These are phyloP conservation scores for Hypomecis punctinalis DNA, from an alignment of 2,888 invertebrate genomes.

Conservation along the genomic window DNA sequence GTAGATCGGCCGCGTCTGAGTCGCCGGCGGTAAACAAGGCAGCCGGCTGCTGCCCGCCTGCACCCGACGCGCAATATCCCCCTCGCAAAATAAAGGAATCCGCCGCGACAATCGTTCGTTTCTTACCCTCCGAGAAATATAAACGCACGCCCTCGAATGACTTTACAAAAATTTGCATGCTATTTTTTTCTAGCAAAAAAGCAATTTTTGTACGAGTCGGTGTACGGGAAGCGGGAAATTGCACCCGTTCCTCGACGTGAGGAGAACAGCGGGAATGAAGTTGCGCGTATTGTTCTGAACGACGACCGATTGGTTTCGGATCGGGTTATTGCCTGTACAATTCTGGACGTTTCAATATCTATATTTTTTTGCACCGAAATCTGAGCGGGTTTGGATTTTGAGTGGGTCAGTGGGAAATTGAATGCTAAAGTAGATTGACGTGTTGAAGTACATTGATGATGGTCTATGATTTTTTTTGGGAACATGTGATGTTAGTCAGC, in stretches of 20 bases:
- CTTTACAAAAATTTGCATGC: slow-evolving; percentile 84
- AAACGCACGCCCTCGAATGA: slow-evolving; percentile 83
- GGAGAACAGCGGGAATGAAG: slow-evolving; percentile 75
- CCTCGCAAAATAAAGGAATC: slow-evolving; percentile 82
- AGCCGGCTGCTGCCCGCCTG: slow-evolving; percentile 74
- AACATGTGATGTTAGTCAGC: not conserved
- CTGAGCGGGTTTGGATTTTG: slow-evolving; percentile 13
- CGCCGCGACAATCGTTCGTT: slow-evolving; percentile 82
- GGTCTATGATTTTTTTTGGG: not conserved
- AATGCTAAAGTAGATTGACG: not conserved
- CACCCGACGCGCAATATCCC: slow-evolving; percentile 84
- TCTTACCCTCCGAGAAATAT: slow-evolving; percentile 82
- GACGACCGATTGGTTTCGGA: slow-evolving; percentile 73
- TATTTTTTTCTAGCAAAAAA: slow-evolving; percentile 80
- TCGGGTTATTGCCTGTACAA: slow-evolving; percentile 68
- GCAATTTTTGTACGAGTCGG: slow-evolving; percentile 83
- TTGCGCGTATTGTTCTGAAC: slow-evolving; percentile 70
- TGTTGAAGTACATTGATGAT: not conserved
- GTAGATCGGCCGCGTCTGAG: slow-evolving; percentile 55
- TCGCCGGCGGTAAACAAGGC: slow-evolving; percentile 73
- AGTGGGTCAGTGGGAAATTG: slow-evolving; percentile 13
- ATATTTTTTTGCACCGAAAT: slow-evolving; percentile 18
- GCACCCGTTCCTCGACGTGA: slow-evolving; percentile 73
- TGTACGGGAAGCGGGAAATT: slow-evolving; percentile 81
- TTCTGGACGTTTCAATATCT: slow-evolving; percentile 50